Base-by-base conservation (phyloP, 1,140 invertebrate species). In the Drosophila parabipectinata region DNA sequence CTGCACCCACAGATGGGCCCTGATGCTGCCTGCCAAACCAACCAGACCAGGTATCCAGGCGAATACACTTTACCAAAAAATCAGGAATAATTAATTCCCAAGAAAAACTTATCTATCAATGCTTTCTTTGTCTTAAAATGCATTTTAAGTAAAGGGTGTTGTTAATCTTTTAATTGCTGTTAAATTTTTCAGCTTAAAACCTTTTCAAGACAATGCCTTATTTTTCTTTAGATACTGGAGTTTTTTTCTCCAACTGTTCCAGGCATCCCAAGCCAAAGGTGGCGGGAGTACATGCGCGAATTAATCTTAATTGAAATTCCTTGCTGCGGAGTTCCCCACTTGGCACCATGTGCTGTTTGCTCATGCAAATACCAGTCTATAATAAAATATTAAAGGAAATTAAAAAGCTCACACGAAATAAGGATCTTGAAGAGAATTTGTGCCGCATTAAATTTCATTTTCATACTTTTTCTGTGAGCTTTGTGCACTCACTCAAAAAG, bases 221-320 rank as follows among this genome's bases (percentile, higher is more conserved):
- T 28, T 28, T 7, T 1, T 4, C 1, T 1, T 32, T 10, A 50
- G n/a, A 6, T 44, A 44, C 5, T 14, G n/a, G 34, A 44, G 41
- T 15, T 44, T 47, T 47, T 47, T 21, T 47, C 21, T 47, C 3
- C 3, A 15, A 47, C 15, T 47, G 44, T 10, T 26, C 28, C 39
- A 37, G 26, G 30, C 44, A 47, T 9, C 53, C 21, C 37, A 4
- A 18, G 14, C 50, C 54, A 39, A 57, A 54, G 52, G 66, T 54
- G 59, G 55, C 56, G 51, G 51, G 59, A 59, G 66, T 79, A 79
- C 63, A 88, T 79, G 83, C 83, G 83, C 83, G 83, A 88, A 88
- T 88, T 88, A 88, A 88, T 88, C 83, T 83, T 88, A 88, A 88
- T 88, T 88, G 83, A 88, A 79, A 88, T 88, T 88, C 83, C 82